Evolutionary conservation across 2,113 vertebrate species (phyloP).

Genomic region (Sinocyclocheilus rhinocerous): DNA sequence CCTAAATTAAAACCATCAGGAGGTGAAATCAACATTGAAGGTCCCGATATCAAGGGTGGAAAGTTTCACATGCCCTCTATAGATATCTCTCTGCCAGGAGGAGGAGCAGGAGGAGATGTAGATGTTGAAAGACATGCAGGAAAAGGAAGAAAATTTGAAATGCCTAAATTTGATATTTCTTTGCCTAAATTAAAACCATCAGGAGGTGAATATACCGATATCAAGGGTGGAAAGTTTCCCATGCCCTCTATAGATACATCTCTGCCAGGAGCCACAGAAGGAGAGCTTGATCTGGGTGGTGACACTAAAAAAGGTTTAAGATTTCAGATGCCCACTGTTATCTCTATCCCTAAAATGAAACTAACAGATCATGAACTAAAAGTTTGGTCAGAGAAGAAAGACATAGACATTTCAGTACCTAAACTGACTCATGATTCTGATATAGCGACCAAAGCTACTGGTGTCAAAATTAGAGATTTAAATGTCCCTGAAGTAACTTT

Average conservation of each 20-base stretch:
- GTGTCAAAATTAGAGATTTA: conserved; percentile 40
- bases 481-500: conserved; percentile 44
- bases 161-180: conserved; percentile 18
- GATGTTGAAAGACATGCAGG: conserved; percentile 25
- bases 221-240: conserved; percentile 53
- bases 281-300: not conserved
- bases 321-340: conserved; percentile 4
- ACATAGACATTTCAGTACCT: not conserved
- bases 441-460: conserved; percentile 51
- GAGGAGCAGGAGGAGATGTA: conserved; percentile 46
- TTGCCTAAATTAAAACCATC: not conserved
- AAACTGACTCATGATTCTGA: conserved; percentile 12
- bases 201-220: not conserved
- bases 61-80: conserved; percentile 64
- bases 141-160: conserved; percentile 34
- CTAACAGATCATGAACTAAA: conserved; percentile 18
- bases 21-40: not conserved
- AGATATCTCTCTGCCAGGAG: conserved; percentile 62
- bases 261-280: not conserved
- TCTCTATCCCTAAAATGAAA: conserved; percentile 62
- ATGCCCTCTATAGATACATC: conserved; percentile 60
- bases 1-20: conserved; percentile 39
- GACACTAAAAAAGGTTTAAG: not conserved
- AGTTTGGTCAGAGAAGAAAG: conserved; percentile 56
- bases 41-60: conserved; percentile 46